Evolutionary conservation across 1,140 invertebrate species (phyloP), one percentile per base, ranked within the genome.

Genomic region (Lanistes nyassanus): DNA sequence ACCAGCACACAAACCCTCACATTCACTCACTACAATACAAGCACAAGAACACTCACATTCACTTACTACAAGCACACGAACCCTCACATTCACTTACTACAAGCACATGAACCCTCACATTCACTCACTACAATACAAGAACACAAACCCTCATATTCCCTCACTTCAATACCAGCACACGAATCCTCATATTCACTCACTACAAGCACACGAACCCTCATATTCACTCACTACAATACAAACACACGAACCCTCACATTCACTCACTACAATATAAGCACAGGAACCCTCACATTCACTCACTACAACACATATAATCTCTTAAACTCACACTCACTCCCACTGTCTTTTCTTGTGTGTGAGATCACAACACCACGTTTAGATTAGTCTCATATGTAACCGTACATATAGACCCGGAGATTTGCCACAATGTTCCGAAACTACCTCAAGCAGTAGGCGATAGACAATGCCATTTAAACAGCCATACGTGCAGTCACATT

Each of bases 1-100:
- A 62, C 58, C n/a, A 23, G n/a, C 58, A 62, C 58, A 26, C 58
- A n/a, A 11, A 62, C 58, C 9, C 58, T 26, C 58, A 31, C 11
- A 65, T 37, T 36, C 62, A 65, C 62, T 36, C 62, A 65, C 62
- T 36, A 2, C 34, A 31, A 65, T 37, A 65, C 62, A 65, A 31
- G 39, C 62, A 65, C 62, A 65, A 31, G 39, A 31, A 65, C 62
- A 65, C 62, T 36, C 62, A 65, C 62, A 65, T 37, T 36, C 11
- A 65, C 62, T 36, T 37, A 65, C 62, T n/a, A n/a, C n/a, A n/a
- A n/a, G n/a, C n/a, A n/a, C n/a, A n/a, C n/a, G n/a, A n/a, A n/a
- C n/a, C n/a, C n/a, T n/a, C n/a, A n/a, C n/a, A n/a, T n/a, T n/a
- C n/a, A n/a, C 11, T 55, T n/a, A 55, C n/a, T 6, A 62, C 58